Evolutionary conservation across 1,140 invertebrate species (phyloP), one percentile per base, ranked within the genome.

Genomic region (Lysiphlebus fabarum): DNA sequence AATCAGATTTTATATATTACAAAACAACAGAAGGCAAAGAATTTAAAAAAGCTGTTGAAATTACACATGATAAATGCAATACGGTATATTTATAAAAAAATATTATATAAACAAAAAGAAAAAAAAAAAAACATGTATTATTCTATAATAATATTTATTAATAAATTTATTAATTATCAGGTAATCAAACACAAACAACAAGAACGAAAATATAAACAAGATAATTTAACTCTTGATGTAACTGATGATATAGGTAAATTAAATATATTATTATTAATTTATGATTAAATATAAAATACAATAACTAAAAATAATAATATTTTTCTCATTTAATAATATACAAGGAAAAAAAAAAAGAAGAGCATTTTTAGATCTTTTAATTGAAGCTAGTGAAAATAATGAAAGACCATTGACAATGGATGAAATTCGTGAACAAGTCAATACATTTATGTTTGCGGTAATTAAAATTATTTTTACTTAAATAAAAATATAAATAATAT

Each of bases 401-500:
- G 82, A 78, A n/a, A 72, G 77, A 37, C 71, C 76, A 0, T 71
- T 91, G 34, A 84, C 81, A 11, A 81, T 88, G 63, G 68, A 82
- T 43, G 87, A 90, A 67, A 86, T 93, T 9, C 68, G 82, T 58
- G 85, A 90, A 74, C 86, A 90, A 77, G 86, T 90, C 0, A 85
- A 90, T 60, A 90, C 89, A 0, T 90, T 90, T 67, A 88, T 90
- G 84, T 90, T 91, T 78, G 87, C 83, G 76, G 89, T 90, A 62
- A 69, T 65, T 70, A 49, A 41, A 17, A 14, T 9, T 8, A 36
- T 26, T n/a, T 40, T 55, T 11, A 11, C 40, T 14, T 41, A 50
- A 5, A 51, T 50, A 40, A 44, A 43, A 34, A 38, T 33, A 6
- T 6, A 48, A 7, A 6, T 1, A 26, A 51, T 7, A 37, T 51